Evolutionary conservation across 2,113 vertebrate genomes (phyloP).

Genomic region (Oenanthe melanoleuca): DNA sequence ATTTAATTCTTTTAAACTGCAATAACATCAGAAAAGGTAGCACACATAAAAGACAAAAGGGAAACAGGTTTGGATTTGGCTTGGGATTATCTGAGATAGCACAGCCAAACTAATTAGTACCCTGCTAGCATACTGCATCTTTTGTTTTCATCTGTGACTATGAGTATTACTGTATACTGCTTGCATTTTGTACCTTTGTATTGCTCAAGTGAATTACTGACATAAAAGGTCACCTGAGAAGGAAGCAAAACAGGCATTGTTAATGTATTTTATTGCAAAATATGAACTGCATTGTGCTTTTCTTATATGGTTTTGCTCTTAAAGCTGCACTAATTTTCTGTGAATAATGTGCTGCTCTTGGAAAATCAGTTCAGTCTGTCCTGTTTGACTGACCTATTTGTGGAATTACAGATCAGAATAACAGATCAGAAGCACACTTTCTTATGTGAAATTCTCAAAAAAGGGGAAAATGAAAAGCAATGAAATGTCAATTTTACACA

Average conservation of each 20-base stretch:
- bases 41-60: not conserved
- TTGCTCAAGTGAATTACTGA: not conserved
- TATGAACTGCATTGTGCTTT: not conserved
- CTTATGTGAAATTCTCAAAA: not conserved
- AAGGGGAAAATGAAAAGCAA: not conserved
- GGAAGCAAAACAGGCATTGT: not conserved
- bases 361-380: not conserved
- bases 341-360: not conserved
- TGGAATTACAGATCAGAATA: not conserved
- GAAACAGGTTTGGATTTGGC: not conserved
- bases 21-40: not conserved
- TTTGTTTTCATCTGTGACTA: not conserved
- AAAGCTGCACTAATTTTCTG: not conserved
- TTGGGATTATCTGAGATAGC: not conserved
- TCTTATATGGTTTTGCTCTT: not conserved
- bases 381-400: not conserved
- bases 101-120: not conserved
- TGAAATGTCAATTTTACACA: not conserved
- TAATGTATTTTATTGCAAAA: not conserved
- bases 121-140: not conserved
- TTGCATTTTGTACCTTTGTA: not conserved
- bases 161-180: not conserved
- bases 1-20: not conserved
- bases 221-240: not conserved
- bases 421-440: not conserved